Base-by-base conservation (phyloP, 2,888 invertebrate genomes). In the Eupithecia centaureata region DNA sequence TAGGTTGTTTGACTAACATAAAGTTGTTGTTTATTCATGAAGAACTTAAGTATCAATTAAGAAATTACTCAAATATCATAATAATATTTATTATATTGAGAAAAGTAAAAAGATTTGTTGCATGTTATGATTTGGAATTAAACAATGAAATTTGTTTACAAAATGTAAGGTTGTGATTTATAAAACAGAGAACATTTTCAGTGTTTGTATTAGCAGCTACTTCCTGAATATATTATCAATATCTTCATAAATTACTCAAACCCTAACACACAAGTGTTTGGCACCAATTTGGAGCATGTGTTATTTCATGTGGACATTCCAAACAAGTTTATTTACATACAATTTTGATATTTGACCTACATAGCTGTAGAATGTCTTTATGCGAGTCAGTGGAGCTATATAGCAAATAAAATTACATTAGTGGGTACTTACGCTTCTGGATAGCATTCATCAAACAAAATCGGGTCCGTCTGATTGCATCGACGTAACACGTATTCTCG, bases 401-500 rank as follows among this genome's bases (percentile, higher is more conserved):
- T 22, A 22, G 13, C 10, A 1, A 67, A 54, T 63, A 18, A 63
- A 42, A n/a, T 62, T 12, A 59, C 22, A 30, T 33, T 13, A 10
- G 35, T 10, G 3, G 18, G 10, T 82, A 92, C 94, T 94, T 84
- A 96, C 95, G 93, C 86, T 79, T 94, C 91, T 73, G 95, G 94
- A 88, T 96, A 97, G 84, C 95, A 94, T 88, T 94, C 92, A 86
- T 94, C 93, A 91, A 97, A 97, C 68, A 88, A 86, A 73, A 95
- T 79, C 54, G 95, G 93, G 74, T 94, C 94, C 28, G 92, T 87
- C 88, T 97, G 96, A 73, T 91, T 92, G 86, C 97, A 97, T 87
- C 95, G 94, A 80, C 95, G 94, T 73, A 97, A 90, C 89, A 93
- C 93, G 89, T 90, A 92, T 78, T 93, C 93, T 73, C 88, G 85